Conservation (phyloP, 2,113 vertebrate species). For the Verasper variegatus region DNA sequence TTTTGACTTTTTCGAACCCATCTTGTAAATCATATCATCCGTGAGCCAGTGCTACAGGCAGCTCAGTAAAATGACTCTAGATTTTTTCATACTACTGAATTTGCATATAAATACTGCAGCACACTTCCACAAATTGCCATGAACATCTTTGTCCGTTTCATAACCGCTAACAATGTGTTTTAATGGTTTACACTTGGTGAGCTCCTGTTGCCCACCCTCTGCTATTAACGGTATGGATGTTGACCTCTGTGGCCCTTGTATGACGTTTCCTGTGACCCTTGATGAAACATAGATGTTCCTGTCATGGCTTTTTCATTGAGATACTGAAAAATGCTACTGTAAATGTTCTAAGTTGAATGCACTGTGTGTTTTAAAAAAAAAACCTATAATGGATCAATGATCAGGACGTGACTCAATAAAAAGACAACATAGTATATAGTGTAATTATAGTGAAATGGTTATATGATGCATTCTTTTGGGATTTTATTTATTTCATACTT, state of each 20-base stretch:
- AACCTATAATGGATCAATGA: constrained; percentile 70
- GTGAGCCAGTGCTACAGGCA: constrained; percentile 64
- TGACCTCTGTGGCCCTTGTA: constrained; percentile 78
- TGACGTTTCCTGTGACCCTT: constrained; percentile 77
- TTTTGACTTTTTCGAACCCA: constrained; percentile 50
- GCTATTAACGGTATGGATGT: constrained; percentile 81
- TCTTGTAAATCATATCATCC: constrained; percentile 47
- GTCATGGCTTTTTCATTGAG: constrained; percentile 81
- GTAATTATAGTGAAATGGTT: constrained; percentile 83
- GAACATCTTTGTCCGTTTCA: constrained; percentile 58
- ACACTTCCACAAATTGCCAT: constrained; percentile 59
- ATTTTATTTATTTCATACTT: constrained; percentile 78
- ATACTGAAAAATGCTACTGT: constrained; percentile 82
- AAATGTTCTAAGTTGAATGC: constrained; percentile 83
- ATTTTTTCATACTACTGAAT: constrained; percentile 61
- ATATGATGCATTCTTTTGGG: constrained; percentile 75
- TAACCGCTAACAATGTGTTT: constrained; percentile 72
- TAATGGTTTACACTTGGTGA: constrained; percentile 80
- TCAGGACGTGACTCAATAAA: constrained; percentile 72
- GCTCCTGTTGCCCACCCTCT: constrained; percentile 71
- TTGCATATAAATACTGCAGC: constrained; percentile 58
- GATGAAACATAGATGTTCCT: constrained; percentile 76
- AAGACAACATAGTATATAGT: constrained; percentile 77
- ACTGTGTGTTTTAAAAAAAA: constrained; percentile 74
- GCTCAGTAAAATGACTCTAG: constrained; percentile 51